Base-by-base conservation (phyloP, 2,113 vertebrate genomes). In the Bubalus kerabau region DNA sequence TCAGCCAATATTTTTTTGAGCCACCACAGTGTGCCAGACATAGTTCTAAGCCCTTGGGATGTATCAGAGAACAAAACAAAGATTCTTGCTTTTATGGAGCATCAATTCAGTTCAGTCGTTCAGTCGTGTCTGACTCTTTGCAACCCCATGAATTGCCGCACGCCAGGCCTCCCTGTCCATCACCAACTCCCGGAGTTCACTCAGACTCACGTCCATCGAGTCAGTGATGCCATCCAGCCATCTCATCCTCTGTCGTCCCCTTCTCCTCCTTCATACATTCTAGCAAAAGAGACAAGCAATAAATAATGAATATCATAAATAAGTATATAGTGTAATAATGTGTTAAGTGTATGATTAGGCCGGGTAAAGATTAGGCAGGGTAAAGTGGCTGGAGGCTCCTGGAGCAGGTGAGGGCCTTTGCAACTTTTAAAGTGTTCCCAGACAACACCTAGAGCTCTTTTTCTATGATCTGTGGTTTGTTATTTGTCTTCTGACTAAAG, bases 401-500 rank as follows among this genome's bases (percentile, higher is more conserved):
- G 74, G 71, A 40, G 59, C 26, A 12, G 52, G 13, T 1, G 43
- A 92, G 54, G 52, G 64, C 46, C 4, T 3, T 7, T 48, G 26
- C 26, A 24, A 23, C 57, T 81, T 67, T 57, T 56, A 54, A 86
- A 28, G 16, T 30, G 36, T 78, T 57, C 24, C 56, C 50, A 87
- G 88, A 56, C 32, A 90, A 48, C 5, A 95, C 50, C 28, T 74
- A 85, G 36, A 85, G 36, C 50, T 82, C 50, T 67, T 56, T 59
- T 57, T 36, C 74, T 74, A 3, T 46, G 48, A 82, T 52, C 36
- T 5, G 14, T 87, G 30, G 56, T 78, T 95, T 97, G 87, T 86
- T 92, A 85, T 89, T 97, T 48, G 94, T 97, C 86, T 95, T 93
- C 26, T 76, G 80, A 86, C 84, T 82, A 60, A 91, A 83, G 78